These are phyloP conservation scores for Camptogramma bilineatum DNA, from an alignment of 2,888 invertebrate genomes.

Conservation along the genomic window DNA sequence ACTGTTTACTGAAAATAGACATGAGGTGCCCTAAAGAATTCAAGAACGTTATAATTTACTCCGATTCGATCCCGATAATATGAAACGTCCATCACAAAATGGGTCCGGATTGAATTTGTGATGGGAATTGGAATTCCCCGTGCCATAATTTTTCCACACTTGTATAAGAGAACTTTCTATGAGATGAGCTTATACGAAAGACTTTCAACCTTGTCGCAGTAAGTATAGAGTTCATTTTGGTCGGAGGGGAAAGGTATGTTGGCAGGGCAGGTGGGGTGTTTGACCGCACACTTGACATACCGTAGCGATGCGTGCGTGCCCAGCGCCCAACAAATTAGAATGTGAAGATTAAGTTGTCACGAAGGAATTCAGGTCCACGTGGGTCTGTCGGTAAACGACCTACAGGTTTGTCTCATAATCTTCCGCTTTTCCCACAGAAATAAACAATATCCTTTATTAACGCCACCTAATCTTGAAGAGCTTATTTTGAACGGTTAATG, in stretches of 20 bases:
- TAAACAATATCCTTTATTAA: constrained; percentile 62
- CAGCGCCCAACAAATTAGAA: constrained; percentile 70
- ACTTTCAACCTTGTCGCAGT: constrained; percentile 15
- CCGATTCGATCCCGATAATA: constrained; percentile 23
- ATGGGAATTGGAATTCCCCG: constrained; percentile 18
- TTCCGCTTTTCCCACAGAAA: constrained; percentile 43
- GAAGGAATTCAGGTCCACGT: constrained; percentile 56
- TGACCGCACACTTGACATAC: constrained; percentile 70
- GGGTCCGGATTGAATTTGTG: constrained; percentile 19
- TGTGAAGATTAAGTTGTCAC: constrained; percentile 68
- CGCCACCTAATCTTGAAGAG: constrained; percentile 54
- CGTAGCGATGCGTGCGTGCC: constrained; percentile 54
- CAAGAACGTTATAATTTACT: constrained; percentile 22
- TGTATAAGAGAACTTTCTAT: constrained; percentile 10
- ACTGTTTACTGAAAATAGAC: constrained; percentile 5
- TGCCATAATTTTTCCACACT: constrained; percentile 18
- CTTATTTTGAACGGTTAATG: constrained; percentile 50
- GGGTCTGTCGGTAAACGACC: constrained; percentile 39
- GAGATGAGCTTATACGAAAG: constrained; percentile 4
- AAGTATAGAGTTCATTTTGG: constrained; percentile 30
- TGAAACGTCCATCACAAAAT: constrained; percentile 28
- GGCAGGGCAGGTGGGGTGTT: constrained; percentile 67
- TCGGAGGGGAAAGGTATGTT: constrained; percentile 19
- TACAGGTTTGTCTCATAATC: constrained; percentile 30
- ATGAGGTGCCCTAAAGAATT: constrained; percentile 26